phyloP scores from a whole-genome alignment of 2,888 invertebrate species.

The Nycteola revayana region DNA sequence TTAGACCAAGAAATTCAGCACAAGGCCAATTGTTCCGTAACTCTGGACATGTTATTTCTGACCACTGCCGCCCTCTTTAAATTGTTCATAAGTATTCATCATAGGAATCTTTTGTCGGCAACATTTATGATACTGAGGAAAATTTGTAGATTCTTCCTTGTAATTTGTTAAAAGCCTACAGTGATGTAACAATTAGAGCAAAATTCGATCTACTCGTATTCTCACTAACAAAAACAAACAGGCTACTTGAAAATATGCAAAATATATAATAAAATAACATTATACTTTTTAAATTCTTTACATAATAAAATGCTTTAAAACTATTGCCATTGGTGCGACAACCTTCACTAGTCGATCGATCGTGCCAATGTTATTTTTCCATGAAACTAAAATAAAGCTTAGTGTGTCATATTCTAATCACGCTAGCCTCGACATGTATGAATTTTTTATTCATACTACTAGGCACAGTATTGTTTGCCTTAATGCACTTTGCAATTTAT shows the following conservation, averaged over 20 bases:
- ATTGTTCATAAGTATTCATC: constrained; percentile 41
- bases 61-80: constrained; percentile 37
- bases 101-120: constrained; percentile 28
- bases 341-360: constrained; percentile 29
- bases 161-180: constrained; percentile 18
- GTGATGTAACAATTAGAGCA: too few species aligned
- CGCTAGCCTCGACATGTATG: too few species aligned
- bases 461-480: too few species aligned
- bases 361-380: constrained; percentile 27
- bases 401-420: constrained; percentile 6
- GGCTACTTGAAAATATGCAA: too few species aligned
- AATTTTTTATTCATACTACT: too few species aligned
- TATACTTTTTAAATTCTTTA: too few species aligned
- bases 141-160: constrained; percentile 12
- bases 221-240: too few species aligned
- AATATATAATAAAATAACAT: constrained; percentile 4
- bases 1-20: constrained; percentile 44
- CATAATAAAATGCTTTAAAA: too few species aligned
- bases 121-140: constrained; percentile 26
- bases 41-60: constrained; percentile 47
- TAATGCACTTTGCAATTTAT: too few species aligned
- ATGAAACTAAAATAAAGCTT: constrained; percentile 22
- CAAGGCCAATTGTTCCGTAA: constrained; percentile 48
- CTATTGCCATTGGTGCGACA: constrained; percentile 12
- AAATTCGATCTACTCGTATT: too few species aligned